These are phyloP conservation scores for Platycheirus rosarum DNA, from an alignment of 2,888 invertebrate species.

Conservation along the genomic window DNA sequence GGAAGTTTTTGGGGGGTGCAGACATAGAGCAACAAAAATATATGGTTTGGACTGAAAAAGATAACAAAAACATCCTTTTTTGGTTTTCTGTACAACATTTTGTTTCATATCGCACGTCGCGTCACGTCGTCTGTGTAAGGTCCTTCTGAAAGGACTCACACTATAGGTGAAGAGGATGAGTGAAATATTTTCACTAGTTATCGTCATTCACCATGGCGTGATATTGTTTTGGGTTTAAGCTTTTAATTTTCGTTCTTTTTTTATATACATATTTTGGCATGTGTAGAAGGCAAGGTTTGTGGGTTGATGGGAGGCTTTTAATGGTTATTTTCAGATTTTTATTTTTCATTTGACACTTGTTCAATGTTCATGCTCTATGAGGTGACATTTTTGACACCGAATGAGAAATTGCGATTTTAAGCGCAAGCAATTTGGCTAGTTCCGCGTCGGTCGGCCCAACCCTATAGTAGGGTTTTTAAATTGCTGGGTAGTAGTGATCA, in stretches of 20 bases:
- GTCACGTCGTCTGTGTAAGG: slow-evolving; percentile 3
- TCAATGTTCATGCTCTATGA: slow-evolving; percentile 59
- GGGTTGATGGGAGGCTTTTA: slow-evolving; percentile 11
- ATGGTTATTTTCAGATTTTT: slow-evolving; percentile 3
- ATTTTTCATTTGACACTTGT: slow-evolving; percentile 52
- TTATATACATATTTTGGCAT: slow-evolving; percentile 33
- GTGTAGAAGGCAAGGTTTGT: slow-evolving; percentile 7
- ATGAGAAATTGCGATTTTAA: slow-evolving; percentile 70
- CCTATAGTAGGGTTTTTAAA: slow-evolving; percentile 33
- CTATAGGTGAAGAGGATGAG: slow-evolving; percentile 31
- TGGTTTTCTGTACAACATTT: background rate
- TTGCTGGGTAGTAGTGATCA: slow-evolving; percentile 43
- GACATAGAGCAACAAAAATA: slow-evolving; percentile 30
- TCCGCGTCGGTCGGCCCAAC: slow-evolving; percentile 21
- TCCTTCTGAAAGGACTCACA: slow-evolving; percentile 58
- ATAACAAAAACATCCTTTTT: slow-evolving; percentile 62
- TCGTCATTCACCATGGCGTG: slow-evolving; percentile 54
- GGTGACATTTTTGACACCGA: slow-evolving; percentile 72
- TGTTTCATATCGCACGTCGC: slow-evolving; percentile 18
- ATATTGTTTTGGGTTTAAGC: slow-evolving; percentile 63
- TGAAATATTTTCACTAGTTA: slow-evolving; percentile 73
- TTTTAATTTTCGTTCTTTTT: slow-evolving; percentile 53
- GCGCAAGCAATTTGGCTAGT: slow-evolving; percentile 59
- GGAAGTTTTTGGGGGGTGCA: slow-evolving; percentile 30
- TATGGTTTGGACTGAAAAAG: slow-evolving; percentile 59